Evolutionary conservation across 2,797 vertebrate species (phyloP), one percentile per base, ranked within the genome.

Genomic region (Falco naumanni): DNA sequence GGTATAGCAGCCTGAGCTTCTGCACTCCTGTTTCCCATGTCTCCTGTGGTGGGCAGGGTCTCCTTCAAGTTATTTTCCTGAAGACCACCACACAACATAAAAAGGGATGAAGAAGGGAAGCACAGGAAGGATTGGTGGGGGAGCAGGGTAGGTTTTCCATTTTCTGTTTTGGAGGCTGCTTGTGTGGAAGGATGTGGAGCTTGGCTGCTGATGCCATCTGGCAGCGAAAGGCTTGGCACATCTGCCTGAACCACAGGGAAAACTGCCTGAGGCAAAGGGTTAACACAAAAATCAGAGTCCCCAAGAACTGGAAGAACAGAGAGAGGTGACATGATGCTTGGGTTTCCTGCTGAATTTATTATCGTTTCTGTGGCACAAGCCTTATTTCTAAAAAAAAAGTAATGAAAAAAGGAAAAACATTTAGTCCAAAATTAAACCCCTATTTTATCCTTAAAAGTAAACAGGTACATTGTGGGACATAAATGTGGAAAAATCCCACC

Each of bases 51-150:
- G 3, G 54, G 64, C 6, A 87, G 41, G 31, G 50, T 76, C 94
- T 97, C 45, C 5, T 82, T 47, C 6, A 79, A 14, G 5, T 79
- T 82, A 12, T 87, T 96, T 68, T 97, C 97, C 51, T 84, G 97
- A 77, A 97, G 92, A 57, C 97, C 90, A 9, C 98, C 95, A 11
- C 97, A 99, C 47, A 99, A 86, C 99, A 99, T 99, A 81, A 99
- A 97, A 86, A 99, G 94, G 0, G 99, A 98, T 28, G 98, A 97
- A 84, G 99, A 98, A 7, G 99, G 98, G 92, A 99, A 97, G 71
- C 98, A 99, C 56, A 99, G 96, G 87, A 98, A 97, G 26, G 98
- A 98, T 71, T 97, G 98, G 60, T 60, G 91, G 8, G 97, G 77
- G 39, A 98, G 66, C 68, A 97, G 56, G 18, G 97, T 47, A 63